These are phyloP conservation scores for Piezodorus guildinii DNA, from an alignment of 1,140 invertebrate genomes.

Conservation along the genomic window DNA sequence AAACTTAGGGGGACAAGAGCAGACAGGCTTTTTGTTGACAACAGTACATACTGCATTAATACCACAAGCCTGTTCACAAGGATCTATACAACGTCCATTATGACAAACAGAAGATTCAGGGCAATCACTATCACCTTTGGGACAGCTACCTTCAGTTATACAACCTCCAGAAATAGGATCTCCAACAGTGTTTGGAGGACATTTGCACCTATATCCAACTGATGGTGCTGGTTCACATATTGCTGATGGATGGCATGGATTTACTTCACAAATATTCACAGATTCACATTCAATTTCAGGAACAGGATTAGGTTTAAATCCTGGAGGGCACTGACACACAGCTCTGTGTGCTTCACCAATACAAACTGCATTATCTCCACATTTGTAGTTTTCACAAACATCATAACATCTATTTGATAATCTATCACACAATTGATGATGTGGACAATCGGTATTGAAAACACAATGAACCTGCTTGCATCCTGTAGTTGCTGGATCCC, in stretches of 20 bases:
- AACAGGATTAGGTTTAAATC: slow-evolving; percentile 63
- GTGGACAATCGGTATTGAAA: slow-evolving; percentile 69
- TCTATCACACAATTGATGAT: slow-evolving; percentile 65
- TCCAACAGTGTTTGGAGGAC: slow-evolving; percentile 59
- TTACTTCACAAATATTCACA: slow-evolving; percentile 55
- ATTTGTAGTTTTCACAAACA: slow-evolving; percentile 67
- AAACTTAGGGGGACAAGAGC: slow-evolving; percentile 61
- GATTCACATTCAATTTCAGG: slow-evolving; percentile 65
- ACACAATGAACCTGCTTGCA: slow-evolving; percentile 72
- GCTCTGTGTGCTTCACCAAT: slow-evolving; percentile 64
- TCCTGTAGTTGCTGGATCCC: slow-evolving; percentile 69
- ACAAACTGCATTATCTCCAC: slow-evolving; percentile 78
- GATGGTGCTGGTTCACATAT: slow-evolving; percentile 53
- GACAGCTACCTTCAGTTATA: slow-evolving; percentile 55
- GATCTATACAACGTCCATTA: slow-evolving; percentile 58
- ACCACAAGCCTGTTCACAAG: slow-evolving; percentile 64
- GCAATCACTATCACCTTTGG: slow-evolving; percentile 60
- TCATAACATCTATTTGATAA: slow-evolving; percentile 69
- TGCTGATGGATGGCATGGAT: slow-evolving; percentile 69
- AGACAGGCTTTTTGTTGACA: slow-evolving; percentile 56
- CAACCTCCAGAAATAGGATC: slow-evolving; percentile 64
- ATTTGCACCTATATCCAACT: slow-evolving; percentile 56
- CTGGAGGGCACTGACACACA: slow-evolving; percentile 71
- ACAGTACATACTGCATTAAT: slow-evolving; percentile 65
- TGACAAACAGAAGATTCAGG: slow-evolving; percentile 59